Evolutionary conservation across 2,797 vertebrate genomes (phyloP).

Genomic region (Myotis vivesi): DNA sequence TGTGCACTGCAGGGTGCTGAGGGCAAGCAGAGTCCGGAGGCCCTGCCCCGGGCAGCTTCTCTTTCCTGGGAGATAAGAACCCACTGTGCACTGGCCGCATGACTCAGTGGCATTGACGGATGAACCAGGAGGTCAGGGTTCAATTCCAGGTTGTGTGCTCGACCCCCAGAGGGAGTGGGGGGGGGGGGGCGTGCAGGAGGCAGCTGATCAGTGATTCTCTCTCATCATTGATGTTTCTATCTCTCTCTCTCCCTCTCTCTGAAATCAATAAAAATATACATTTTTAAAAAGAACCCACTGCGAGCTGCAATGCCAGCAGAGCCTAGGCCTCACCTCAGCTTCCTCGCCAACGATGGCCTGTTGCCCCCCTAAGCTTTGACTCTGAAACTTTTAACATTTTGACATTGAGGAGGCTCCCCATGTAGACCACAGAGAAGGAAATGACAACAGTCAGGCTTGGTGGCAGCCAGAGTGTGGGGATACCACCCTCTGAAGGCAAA

Average conservation of each 20-base stretch:
- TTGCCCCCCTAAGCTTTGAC: background rate
- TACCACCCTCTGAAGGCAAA: background rate
- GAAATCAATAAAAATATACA: too few relatives aligned
- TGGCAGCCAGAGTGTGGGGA: background rate
- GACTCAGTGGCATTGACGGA: too few relatives aligned
- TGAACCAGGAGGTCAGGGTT: too few relatives aligned
- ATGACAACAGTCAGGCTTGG: background rate
- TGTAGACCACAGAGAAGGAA: background rate
- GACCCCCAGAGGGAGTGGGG: too few relatives aligned
- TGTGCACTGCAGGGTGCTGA: background rate
- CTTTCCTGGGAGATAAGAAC: background rate
- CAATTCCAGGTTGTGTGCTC: too few relatives aligned
- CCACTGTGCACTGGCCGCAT: fast-evolving
- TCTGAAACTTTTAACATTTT: background rate
- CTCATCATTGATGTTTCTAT: too few relatives aligned
- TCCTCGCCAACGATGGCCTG: background rate
- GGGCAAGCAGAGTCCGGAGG: background rate
- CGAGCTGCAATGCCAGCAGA: background rate
- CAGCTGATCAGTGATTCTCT: too few relatives aligned
- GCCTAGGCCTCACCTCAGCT: background rate
- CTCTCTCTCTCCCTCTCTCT: too few relatives aligned
- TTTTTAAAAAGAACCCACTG: too few relatives aligned
- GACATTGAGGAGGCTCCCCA: background rate
- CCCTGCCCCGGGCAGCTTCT: background rate
- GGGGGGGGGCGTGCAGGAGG: too few relatives aligned